These are phyloP conservation scores for Strigamia transsilvanica DNA, from an alignment of 2,888 invertebrate genomes.

Conservation along the genomic window DNA sequence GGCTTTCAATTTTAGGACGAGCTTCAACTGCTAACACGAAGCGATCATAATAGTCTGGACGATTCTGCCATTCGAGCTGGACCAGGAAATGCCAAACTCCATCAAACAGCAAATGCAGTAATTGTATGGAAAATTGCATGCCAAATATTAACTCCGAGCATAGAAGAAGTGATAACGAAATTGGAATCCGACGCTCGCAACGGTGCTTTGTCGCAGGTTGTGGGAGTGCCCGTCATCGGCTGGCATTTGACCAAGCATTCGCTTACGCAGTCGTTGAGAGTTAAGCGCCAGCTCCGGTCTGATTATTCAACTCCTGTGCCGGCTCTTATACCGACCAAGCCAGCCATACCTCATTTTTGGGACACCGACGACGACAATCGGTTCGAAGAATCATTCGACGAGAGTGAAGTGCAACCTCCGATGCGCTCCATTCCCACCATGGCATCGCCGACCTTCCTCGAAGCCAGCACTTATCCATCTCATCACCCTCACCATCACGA, in stretches of 20 bases:
- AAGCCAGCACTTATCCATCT: slow-evolving; percentile 54
- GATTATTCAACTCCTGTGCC: slow-evolving; percentile 59
- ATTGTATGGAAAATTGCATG: slow-evolving; percentile 56
- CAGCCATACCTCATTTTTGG: slow-evolving; percentile 60
- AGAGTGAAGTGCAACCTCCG: slow-evolving; percentile 60
- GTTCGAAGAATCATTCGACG: slow-evolving; percentile 59
- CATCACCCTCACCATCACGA: slow-evolving; percentile 63
- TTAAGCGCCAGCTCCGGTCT: slow-evolving; percentile 62
- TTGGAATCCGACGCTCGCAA: slow-evolving; percentile 75
- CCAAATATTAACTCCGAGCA: background rate
- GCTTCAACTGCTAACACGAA: slow-evolving; percentile 56
- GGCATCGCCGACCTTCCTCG: slow-evolving; percentile 62
- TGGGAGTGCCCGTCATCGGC: slow-evolving; percentile 75
- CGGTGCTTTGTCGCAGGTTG: slow-evolving; percentile 75
- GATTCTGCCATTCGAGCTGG: slow-evolving; percentile 58
- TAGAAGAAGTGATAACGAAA: slow-evolving; percentile 65
- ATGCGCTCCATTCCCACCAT: slow-evolving; percentile 62
- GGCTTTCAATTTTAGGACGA: slow-evolving; percentile 54
- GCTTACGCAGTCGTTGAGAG: slow-evolving; percentile 61
- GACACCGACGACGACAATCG: slow-evolving; percentile 63
- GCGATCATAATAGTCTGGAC: slow-evolving; percentile 56
- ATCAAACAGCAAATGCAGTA: slow-evolving; percentile 55
- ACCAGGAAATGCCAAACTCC: slow-evolving; percentile 57
- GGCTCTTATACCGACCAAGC: slow-evolving; percentile 59
- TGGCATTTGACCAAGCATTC: slow-evolving; percentile 73